These are phyloP conservation scores for Panurus biarmicus DNA, from an alignment of 2,113 vertebrate genomes.

Conservation along the genomic window DNA sequence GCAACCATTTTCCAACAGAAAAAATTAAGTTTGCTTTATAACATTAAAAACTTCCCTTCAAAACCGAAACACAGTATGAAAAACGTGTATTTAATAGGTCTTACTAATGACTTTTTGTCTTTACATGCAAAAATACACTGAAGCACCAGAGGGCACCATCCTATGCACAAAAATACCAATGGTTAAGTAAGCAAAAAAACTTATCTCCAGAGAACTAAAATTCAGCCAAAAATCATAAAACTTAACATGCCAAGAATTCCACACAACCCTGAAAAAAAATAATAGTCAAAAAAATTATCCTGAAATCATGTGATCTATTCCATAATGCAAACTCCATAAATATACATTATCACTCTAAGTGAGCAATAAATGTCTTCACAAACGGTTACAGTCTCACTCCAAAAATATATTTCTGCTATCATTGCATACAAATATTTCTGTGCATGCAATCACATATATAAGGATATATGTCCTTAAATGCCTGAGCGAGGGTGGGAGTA, in stretches of 20 bases:
- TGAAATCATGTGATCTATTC: background rate
- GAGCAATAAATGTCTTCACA: background rate
- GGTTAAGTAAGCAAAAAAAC: background rate
- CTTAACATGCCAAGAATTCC: background rate
- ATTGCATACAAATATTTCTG: background rate
- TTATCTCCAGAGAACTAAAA: background rate
- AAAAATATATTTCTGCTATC: background rate
- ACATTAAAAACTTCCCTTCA: background rate
- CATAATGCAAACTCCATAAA: background rate
- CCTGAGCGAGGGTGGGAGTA: background rate
- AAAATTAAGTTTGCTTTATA: background rate
- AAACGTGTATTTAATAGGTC: background rate
- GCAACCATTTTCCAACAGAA: background rate
- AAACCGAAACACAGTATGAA: background rate
- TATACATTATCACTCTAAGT: background rate
- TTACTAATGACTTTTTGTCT: background rate
- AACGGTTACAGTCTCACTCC: background rate
- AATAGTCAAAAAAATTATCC: background rate
- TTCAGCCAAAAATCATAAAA: background rate
- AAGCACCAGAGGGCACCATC: constrained; percentile 49
- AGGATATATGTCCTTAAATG: background rate
- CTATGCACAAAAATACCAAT: background rate
- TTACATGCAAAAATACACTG: background rate
- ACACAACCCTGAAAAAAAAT: background rate
- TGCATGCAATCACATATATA: background rate